Percentiles rank a stretch among this genome's conserved stretches.
These are phyloP conservation scores for Druon quercuslanigerum DNA, from an alignment of 1,140 invertebrate species.

Conservation along the genomic window DNA sequence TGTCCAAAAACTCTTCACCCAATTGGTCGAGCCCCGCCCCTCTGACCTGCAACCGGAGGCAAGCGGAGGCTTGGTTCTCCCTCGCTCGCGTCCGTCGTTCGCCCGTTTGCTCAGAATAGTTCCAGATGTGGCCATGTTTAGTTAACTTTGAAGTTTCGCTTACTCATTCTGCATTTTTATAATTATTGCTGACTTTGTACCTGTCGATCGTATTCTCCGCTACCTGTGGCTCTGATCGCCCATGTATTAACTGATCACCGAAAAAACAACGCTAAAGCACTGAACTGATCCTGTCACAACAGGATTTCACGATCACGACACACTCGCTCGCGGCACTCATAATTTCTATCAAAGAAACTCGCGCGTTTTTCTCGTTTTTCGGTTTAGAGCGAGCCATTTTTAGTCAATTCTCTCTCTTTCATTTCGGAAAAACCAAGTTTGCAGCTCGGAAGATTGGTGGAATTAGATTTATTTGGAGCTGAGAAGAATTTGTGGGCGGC, in stretches of 20 bases:
- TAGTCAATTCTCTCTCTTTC: neutral
- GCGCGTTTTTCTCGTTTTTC: slow-evolving; percentile 1
- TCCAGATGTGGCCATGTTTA: slow-evolving; percentile 76
- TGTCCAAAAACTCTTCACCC: slow-evolving; percentile 37
- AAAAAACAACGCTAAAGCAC: slow-evolving; percentile 38
- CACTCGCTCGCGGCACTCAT: slow-evolving; percentile 35
- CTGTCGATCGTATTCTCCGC: slow-evolving; percentile 62
- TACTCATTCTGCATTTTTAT: slow-evolving; percentile 63
- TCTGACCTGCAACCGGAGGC: slow-evolving; percentile 34
- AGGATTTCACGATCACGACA: slow-evolving; percentile 46
- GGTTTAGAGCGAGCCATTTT: slow-evolving; percentile 24
- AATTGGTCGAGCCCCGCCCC: slow-evolving; percentile 53
- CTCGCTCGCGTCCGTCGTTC: slow-evolving; percentile 44
- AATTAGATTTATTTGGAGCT: neutral
- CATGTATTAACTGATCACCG: slow-evolving; percentile 44
- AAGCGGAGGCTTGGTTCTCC: slow-evolving; percentile 25
- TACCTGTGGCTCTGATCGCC: slow-evolving; percentile 60
- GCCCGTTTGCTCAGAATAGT: slow-evolving; percentile 70
- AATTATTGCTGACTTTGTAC: slow-evolving; percentile 57
- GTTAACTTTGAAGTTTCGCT: slow-evolving; percentile 74
- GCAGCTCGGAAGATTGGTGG: slow-evolving; percentile 30
- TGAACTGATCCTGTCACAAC: slow-evolving; percentile 11
- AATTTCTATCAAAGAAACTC: neutral
- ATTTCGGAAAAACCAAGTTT: slow-evolving; percentile 6
- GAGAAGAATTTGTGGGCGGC: neutral